Evolutionary conservation across 2,113 vertebrate species (phyloP), one percentile per base, ranked within the genome.

Genomic region (Podocnemis expansa): DNA sequence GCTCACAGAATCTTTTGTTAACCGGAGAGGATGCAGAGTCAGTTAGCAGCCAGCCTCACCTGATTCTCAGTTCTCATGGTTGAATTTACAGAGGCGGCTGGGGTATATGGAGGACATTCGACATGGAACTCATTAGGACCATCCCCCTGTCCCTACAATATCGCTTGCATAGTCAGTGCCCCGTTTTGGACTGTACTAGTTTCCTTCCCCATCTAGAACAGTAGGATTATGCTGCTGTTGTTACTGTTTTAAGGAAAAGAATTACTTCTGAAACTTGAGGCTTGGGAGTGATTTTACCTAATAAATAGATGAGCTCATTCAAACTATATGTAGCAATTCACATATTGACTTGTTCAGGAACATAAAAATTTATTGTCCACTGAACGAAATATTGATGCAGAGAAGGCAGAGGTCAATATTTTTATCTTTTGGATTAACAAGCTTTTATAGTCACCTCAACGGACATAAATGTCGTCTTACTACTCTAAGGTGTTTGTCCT

Each of bases 341-440:
- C 0, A 1, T 88, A 92, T 87, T 45, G 93, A 93, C 88, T 89
- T 88, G 2, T 92, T 95, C 87, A 78, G 43, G 91, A 96, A 81
- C 93, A 93, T 76, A 7, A 94, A 88, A 91, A 96, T 95, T 93
- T 97, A 96, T 93, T 95, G 83, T 93, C 89, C 89, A 88, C 92
- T 92, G 89, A 96, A 95, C 88, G 94, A 94, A 96, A 93, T 96
- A 97, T 96, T 96, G 96, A 97, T 96, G 95, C 22, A 90, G 75
- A 90, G 49, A 95, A 93, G 93, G 76, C 82, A 93, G 51, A 93
- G 60, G 88, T 95, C 96, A 95, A 95, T 97, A 94, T 92, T n/a
- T 51, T 96, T 97, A 97, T 96, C 87, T 94, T 91, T 89, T 75
- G 83, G 94, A 93, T 97, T 97, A 97, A 97, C 96, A 92, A 51